Conservation (phyloP, 1,140 invertebrate genomes). For the Chelonus insularis region DNA sequence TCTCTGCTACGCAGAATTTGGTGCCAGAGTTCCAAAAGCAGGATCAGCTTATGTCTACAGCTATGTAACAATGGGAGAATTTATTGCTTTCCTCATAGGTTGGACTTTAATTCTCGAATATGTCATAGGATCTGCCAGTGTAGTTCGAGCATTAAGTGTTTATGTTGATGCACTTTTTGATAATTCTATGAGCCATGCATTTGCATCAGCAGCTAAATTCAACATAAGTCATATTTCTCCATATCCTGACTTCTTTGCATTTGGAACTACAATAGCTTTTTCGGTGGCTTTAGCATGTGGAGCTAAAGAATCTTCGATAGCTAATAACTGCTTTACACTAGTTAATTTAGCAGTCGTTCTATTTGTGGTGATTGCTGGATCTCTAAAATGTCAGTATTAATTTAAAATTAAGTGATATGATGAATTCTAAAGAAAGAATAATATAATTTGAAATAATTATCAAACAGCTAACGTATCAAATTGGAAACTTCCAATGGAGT, state of each 20-base stretch:
- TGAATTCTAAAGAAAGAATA: no score
- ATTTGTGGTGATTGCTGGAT: slow-evolving; percentile 72
- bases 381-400: slow-evolving; percentile 64
- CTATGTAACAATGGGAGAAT: slow-evolving; percentile 87
- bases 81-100: slow-evolving; percentile 77
- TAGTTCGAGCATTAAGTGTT: slow-evolving; percentile 73
- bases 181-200: slow-evolving; percentile 65
- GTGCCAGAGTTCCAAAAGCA: slow-evolving; percentile 81
- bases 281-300: slow-evolving; percentile 66
- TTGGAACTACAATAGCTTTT: slow-evolving; percentile 63
- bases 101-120: slow-evolving; percentile 93
- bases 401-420: no score
- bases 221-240: slow-evolving; percentile 62
- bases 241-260: slow-evolving; percentile 73
- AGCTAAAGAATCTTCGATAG: slow-evolving; percentile 74
- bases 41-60: slow-evolving; percentile 90
- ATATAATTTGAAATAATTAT: slow-evolving; percentile 12
- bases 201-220: slow-evolving; percentile 64
- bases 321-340: slow-evolving; percentile 77
- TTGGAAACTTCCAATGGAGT: slow-evolving; percentile 68
- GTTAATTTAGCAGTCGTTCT: slow-evolving; percentile 73
- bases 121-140: slow-evolving; percentile 82
- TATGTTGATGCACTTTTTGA: slow-evolving; percentile 73
- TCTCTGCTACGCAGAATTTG: slow-evolving; percentile 88
- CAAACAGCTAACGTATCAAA: slow-evolving; percentile 63